Percentiles rank a stretch among this genome's conserved stretches.
phyloP scores from a whole-genome alignment of 2,888 invertebrate genomes.

The Lochmaea capreae region DNA sequence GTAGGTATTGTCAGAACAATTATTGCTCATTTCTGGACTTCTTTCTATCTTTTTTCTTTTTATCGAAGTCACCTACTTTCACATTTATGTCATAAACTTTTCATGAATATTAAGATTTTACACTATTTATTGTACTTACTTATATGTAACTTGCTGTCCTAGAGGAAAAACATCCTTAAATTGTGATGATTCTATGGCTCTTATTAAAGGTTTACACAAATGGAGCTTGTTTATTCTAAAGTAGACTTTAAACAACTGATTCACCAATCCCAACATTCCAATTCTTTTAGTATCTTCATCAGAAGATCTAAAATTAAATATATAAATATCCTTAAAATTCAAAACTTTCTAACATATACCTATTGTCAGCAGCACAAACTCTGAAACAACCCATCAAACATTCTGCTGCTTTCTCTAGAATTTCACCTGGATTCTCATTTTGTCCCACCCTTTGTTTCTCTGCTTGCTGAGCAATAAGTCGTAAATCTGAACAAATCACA shows the following conservation, averaged over 20 bases:
- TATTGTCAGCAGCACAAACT: conserved; percentile 94
- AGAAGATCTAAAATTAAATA: conserved; percentile 71
- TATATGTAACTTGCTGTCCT: conserved; percentile 95
- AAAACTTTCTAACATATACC: background rate
- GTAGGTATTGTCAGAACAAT: no score
- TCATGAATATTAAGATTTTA: no score
- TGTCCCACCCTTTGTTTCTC: conserved; percentile 71
- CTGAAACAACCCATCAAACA: conserved; percentile 93
- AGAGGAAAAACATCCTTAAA: conserved; percentile 91
- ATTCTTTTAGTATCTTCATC: conserved; percentile 93
- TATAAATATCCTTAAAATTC: background rate
- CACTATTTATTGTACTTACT: conserved; percentile 59
- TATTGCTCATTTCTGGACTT: no score
- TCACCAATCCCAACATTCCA: conserved; percentile 96
- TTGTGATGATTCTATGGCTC: conserved; percentile 94
- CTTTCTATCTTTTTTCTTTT: no score
- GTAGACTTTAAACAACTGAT: conserved; percentile 94
- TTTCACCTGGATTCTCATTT: conserved; percentile 74
- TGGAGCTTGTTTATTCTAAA: conserved; percentile 87
- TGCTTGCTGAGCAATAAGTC: conserved; percentile 81
- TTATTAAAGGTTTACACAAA: conserved; percentile 92
- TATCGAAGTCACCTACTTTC: no score
- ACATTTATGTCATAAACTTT: no score
- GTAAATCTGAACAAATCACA: conserved; percentile 86
- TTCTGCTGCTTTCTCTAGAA: conserved; percentile 93